Evolutionary conservation across 2,797 vertebrate genomes (phyloP).

Genomic region (Taenioides sp.): DNA sequence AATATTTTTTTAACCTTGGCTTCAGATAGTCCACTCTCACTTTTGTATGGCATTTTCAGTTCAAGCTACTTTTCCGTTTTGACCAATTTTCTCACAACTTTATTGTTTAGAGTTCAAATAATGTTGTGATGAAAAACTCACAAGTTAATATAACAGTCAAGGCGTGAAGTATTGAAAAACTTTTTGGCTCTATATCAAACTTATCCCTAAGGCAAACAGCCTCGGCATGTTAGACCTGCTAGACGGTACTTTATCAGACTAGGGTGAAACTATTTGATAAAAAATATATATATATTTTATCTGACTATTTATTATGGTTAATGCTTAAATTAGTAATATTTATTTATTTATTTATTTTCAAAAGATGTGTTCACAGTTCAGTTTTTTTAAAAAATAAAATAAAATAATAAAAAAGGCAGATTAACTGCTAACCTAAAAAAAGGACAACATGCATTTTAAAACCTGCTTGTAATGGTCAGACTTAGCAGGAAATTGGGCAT

Average conservation of each 20-base stretch:
- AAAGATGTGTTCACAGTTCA: too few species aligned
- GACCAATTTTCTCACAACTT: not conserved
- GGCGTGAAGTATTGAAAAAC: slow-evolving; percentile 6
- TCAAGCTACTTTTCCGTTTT: slow-evolving; percentile 8
- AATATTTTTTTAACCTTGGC: not conserved
- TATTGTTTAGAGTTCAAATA: slow-evolving; percentile 6
- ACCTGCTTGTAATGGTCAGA: too few species aligned
- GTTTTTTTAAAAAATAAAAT: not conserved
- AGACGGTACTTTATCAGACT: not conserved
- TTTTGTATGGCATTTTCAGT: not conserved
- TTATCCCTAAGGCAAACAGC: slow-evolving; percentile 3
- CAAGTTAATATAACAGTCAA: slow-evolving; percentile 5
- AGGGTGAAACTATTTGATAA: not conserved
- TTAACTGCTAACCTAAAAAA: not conserved
- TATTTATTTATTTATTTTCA: too few species aligned
- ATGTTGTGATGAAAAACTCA: not conserved
- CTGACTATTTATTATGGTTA: not conserved
- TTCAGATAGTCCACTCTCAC: not conserved
- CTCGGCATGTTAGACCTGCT: not conserved
- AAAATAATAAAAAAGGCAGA: not conserved
- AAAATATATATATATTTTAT: not conserved
- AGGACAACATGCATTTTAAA: too few species aligned
- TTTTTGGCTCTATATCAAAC: slow-evolving; percentile 6
- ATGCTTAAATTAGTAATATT: not conserved
- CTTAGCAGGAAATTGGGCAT: too few species aligned